These are phyloP conservation scores for Terrapene triunguis DNA, from an alignment of 2,113 vertebrate species.

Conservation along the genomic window DNA sequence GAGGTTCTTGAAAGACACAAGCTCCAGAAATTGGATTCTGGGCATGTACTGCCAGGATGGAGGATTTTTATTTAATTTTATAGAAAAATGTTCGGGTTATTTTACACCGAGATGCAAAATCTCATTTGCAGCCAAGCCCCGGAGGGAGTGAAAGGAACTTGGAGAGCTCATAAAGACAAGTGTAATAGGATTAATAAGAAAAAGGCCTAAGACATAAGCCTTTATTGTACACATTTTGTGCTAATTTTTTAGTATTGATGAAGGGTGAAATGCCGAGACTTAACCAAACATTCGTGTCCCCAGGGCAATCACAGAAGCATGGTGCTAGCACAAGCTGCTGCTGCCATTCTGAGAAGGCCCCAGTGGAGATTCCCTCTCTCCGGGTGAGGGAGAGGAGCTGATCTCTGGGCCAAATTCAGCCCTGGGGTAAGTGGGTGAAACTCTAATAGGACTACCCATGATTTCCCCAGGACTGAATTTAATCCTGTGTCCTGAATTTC, in stretches of 20 bases:
- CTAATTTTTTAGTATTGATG: constrained; percentile 79
- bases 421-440: neutral
- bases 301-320: constrained; percentile 43
- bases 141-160: constrained; percentile 78
- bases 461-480: neutral
- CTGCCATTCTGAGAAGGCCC: neutral
- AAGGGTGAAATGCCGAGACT: constrained; percentile 78
- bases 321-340: neutral
- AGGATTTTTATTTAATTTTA: constrained; percentile 85
- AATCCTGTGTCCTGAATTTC: neutral
- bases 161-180: constrained; percentile 83
- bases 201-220: constrained; percentile 77
- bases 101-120: constrained; percentile 83
- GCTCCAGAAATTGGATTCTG: constrained; percentile 79
- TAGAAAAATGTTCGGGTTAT: constrained; percentile 81
- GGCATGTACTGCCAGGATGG: constrained; percentile 72
- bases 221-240: constrained; percentile 77
- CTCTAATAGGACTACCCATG: neutral
- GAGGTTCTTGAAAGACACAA: constrained; percentile 67
- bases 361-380: neutral
- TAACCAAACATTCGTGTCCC: constrained; percentile 61
- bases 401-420: neutral
- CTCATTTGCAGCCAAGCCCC: constrained; percentile 81
- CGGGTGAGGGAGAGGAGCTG: neutral
- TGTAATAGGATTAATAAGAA: constrained; percentile 84